Conservation (phyloP, 1,140 invertebrate species). For the Asbolus verrucosus region DNA sequence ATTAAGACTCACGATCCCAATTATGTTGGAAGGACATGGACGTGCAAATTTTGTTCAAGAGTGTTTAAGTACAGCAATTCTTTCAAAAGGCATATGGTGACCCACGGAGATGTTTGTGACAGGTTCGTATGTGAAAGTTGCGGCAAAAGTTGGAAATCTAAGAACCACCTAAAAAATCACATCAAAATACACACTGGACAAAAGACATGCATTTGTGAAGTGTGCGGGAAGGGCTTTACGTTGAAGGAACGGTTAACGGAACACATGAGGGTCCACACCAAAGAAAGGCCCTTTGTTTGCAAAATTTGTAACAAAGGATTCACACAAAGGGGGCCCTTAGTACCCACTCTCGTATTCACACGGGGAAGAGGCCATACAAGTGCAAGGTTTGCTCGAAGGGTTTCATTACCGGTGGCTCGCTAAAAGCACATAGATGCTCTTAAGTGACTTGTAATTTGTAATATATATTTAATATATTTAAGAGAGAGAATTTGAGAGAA, state of each 20-base stretch:
- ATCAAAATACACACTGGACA: conserved; percentile 24
- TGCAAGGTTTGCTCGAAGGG: conserved; percentile 68
- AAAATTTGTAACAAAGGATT: conserved; percentile 40
- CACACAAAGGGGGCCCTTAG: conserved; percentile 63
- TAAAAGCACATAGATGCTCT: no score
- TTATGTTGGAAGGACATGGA: no score
- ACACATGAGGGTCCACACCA: conserved; percentile 45
- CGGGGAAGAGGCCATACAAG: conserved; percentile 66
- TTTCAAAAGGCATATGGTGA: conserved; percentile 64
- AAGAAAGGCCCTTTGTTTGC: conserved; percentile 39
- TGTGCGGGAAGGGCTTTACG: conserved; percentile 28
- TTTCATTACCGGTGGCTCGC: no score
- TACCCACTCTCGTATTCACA: conserved; percentile 74
- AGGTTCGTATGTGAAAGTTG: conserved; percentile 4
- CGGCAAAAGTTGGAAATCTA: not conserved
- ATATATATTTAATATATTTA: no score
- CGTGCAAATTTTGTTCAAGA: not conserved
- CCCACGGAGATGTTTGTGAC: conserved; percentile 1
- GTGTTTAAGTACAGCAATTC: not conserved
- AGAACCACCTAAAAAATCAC: not conserved
- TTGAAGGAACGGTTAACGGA: conserved; percentile 28
- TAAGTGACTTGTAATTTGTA: no score
- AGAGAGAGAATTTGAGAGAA: no score
- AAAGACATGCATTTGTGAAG: conserved; percentile 43
- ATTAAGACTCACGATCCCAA: not conserved